phyloP scores from a whole-genome alignment of 2,888 invertebrate species.

The Zootermopsis nevadensis region DNA sequence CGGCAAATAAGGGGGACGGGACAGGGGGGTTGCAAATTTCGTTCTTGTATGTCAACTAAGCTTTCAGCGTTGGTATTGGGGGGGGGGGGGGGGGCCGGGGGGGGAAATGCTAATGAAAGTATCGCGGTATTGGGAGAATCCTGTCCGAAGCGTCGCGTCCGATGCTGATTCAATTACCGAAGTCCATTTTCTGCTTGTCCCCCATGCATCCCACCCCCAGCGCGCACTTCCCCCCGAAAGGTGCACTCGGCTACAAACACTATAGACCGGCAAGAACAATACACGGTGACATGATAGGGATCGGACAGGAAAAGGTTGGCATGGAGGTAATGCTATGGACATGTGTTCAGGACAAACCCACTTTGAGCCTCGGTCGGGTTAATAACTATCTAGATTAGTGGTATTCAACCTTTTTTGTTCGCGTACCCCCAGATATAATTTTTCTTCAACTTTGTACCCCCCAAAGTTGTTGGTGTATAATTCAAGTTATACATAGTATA shows the following conservation, averaged over 20 bases:
- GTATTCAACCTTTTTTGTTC: too few relatives aligned
- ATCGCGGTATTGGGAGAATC: slow-evolving; percentile 20
- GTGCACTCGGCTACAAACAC: not conserved
- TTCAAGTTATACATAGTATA: too few relatives aligned
- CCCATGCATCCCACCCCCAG: not conserved
- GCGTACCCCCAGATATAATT: too few relatives aligned
- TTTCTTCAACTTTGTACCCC: too few relatives aligned
- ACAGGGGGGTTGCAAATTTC: slow-evolving; percentile 6
- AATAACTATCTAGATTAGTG: too few relatives aligned
- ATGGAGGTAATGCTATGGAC: too few relatives aligned
- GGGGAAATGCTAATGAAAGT: slow-evolving; percentile 36
- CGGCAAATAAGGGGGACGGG: not conserved
- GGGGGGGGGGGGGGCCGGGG: not conserved
- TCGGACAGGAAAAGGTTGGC: too few relatives aligned
- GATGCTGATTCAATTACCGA: slow-evolving; percentile 39
- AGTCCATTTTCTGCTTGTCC: slow-evolving; percentile 38
- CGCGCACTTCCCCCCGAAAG: not conserved
- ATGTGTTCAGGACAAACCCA: too few relatives aligned
- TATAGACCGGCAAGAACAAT: not conserved
- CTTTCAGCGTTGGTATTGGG: slow-evolving; percentile 29
- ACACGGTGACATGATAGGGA: too few relatives aligned
- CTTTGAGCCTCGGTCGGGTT: too few relatives aligned
- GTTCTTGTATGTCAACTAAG: slow-evolving; percentile 27
- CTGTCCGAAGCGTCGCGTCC: not conserved
- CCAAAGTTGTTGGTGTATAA: too few relatives aligned